Evolutionary conservation across 2,888 invertebrate species (phyloP), one percentile per base, ranked within the genome.

Genomic region (Platerodrilus igneus): DNA sequence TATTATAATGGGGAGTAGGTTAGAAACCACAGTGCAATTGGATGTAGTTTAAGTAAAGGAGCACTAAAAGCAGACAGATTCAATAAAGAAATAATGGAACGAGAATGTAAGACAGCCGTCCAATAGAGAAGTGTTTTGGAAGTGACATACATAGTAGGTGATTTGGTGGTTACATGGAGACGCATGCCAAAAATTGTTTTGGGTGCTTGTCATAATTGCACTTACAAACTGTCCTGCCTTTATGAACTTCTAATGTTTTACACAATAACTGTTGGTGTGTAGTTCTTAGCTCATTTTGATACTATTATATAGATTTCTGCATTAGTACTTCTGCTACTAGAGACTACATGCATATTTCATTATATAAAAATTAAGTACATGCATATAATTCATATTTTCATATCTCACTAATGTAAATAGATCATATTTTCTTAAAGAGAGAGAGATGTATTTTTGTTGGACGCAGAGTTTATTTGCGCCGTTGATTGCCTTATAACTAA

Each of bases 281-380:
- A 64, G 64, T 58, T 60, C 45, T 55, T 63, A 64, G 63, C 61
- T 64, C 64, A 64, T 65, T 67, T 67, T 67, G 66, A 64, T 67
- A 66, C 62, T 63, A n/a, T n/a, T n/a, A 57, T 61, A 64, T 63
- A 60, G 58, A 58, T 41, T 40, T 59, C 57, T 53, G 58, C 58
- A 56, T 58, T 60, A 58, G 57, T 41, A 45, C 38, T 38, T 45
- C 38, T 41, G 41, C 45, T 45, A 36, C 41, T 45, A 45, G 41
- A 41, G 37, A 40, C 37, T 41, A 41, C 41, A 45, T 41, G 41
- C 37, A 41, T 38, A 41, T 37, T 38, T 43, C 37, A 19, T 38
- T 26, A 35, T 27, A 41, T 32, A 42, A 39, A 33, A 33, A 26
- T 20, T 34, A 41, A 29, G 32, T 37, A 37, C 32, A 25, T 45